A percentile compares a stretch with the other conserved stretches of the same genome.
phyloP scores from a whole-genome alignment of 2,797 vertebrate genomes.

The Eleutherodactylus coqui region DNA sequence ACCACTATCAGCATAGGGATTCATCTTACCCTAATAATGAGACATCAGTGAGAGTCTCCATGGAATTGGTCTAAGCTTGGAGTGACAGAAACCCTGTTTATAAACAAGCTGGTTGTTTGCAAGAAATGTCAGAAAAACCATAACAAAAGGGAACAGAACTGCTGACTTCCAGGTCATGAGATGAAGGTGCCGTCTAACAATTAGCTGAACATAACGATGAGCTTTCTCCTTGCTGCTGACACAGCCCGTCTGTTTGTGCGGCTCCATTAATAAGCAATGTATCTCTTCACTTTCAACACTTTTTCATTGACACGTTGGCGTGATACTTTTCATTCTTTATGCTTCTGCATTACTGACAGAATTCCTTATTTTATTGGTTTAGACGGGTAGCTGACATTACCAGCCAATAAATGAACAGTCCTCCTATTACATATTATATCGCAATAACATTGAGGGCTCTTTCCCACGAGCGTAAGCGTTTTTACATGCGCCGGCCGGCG shows the following conservation, averaged over 20 bases:
- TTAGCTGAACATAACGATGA: neutral
- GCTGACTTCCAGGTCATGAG: neutral
- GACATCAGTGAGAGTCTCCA: neutral
- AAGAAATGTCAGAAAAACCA: neutral
- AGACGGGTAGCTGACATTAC: neutral
- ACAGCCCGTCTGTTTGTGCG: neutral
- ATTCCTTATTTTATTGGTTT: conserved; percentile 19
- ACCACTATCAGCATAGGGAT: neutral
- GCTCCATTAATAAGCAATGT: conserved; percentile 55
- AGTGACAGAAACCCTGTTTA: neutral
- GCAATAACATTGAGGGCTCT: neutral
- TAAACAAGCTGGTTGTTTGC: neutral
- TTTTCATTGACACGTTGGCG: conserved; percentile 17
- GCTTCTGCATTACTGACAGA: conserved; percentile 42
- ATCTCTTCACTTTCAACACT: conserved; percentile 34
- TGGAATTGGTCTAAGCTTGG: neutral
- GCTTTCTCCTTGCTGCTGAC: neutral
- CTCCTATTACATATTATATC: neutral
- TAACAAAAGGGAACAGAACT: neutral
- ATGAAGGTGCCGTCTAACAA: neutral
- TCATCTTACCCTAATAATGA: neutral
- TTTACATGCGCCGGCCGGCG: too few species aligned
- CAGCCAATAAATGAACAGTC: neutral
- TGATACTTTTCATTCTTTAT: conserved; percentile 56
- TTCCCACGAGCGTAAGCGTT: too few species aligned